A percentile compares a stretch with the other conserved stretches of the same genome.
These are phyloP conservation scores for Choristoneura fumiferana DNA, from an alignment of 1,140 invertebrate genomes.

Conservation along the genomic window DNA sequence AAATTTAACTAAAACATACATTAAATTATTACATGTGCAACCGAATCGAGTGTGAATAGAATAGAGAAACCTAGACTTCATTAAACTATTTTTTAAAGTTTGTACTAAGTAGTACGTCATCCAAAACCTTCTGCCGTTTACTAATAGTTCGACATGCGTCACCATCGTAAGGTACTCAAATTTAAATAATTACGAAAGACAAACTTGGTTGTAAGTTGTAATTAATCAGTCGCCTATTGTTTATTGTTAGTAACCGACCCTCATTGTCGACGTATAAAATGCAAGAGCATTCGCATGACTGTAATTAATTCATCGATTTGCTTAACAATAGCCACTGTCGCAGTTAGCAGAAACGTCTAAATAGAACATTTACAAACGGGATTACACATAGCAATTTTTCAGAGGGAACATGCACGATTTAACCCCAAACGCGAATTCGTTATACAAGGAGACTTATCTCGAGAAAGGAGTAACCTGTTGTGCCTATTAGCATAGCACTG, in stretches of 20 bases:
- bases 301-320: slow-evolving; percentile 62
- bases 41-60: no score
- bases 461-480: slow-evolving; percentile 73
- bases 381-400: slow-evolving; percentile 56
- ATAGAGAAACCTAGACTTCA: no score
- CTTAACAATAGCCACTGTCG: slow-evolving; percentile 57
- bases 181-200: not conserved
- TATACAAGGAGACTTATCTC: slow-evolving; percentile 73
- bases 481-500: slow-evolving; percentile 65
- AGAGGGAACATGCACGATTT: slow-evolving; percentile 61
- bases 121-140: no score
- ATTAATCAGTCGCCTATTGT: slow-evolving; percentile 25
- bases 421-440: slow-evolving; percentile 74
- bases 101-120: no score
- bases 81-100: no score
- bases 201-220: not conserved
- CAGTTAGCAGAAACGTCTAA: slow-evolving; percentile 58
- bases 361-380: slow-evolving; percentile 66
- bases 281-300: not conserved
- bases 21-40: no score
- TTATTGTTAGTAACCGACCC: slow-evolving; percentile 28
- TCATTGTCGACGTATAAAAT: not conserved
- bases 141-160: no score
- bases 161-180: no score
- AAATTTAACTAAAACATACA: no score